A percentile compares a stretch with the other conserved stretches of the same genome.
These are phyloP conservation scores for Hybos culiciformis DNA, from an alignment of 2,888 invertebrate species.

Conservation along the genomic window DNA sequence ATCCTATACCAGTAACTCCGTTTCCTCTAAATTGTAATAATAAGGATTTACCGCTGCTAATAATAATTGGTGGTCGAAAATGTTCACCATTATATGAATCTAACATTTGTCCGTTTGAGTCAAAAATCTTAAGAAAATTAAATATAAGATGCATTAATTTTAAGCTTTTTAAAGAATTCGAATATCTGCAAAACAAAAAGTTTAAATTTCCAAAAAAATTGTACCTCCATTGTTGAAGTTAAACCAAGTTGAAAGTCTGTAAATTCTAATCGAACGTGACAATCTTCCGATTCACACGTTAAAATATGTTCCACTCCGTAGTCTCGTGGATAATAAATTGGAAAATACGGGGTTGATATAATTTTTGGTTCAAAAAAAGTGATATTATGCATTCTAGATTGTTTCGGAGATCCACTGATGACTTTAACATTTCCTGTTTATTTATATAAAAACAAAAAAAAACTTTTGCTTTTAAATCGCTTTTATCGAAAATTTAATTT, in stretches of 20 bases:
- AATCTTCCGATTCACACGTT: constrained; percentile 42
- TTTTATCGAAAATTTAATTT: not conserved
- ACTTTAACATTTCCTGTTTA: constrained; percentile 43
- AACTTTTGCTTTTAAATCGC: not conserved
- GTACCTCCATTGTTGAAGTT: constrained; percentile 51
- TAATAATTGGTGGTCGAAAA: constrained; percentile 53
- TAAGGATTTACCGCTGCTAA: constrained; percentile 48
- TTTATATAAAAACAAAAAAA: constrained; percentile 9
- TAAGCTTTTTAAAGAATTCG: no score
- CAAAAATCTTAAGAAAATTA: constrained; percentile 42
- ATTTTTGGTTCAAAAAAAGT: constrained; percentile 36
- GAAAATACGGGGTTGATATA: constrained; percentile 53
- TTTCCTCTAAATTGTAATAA: constrained; percentile 55
- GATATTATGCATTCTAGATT: constrained; percentile 25
- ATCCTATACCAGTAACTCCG: constrained; percentile 51
- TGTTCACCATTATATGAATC: constrained; percentile 50
- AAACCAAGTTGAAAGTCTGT: constrained; percentile 53
- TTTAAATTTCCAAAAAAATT: not conserved
- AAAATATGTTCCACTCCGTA: constrained; percentile 50
- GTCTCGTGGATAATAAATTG: constrained; percentile 50
- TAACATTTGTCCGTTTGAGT: constrained; percentile 50
- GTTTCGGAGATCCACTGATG: constrained; percentile 37
- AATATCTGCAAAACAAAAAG: no score
- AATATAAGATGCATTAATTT: constrained; percentile 14
- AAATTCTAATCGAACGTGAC: constrained; percentile 48